Base-by-base conservation (phyloP, 2,797 vertebrate species). In the Pangasius djambal region DNA sequence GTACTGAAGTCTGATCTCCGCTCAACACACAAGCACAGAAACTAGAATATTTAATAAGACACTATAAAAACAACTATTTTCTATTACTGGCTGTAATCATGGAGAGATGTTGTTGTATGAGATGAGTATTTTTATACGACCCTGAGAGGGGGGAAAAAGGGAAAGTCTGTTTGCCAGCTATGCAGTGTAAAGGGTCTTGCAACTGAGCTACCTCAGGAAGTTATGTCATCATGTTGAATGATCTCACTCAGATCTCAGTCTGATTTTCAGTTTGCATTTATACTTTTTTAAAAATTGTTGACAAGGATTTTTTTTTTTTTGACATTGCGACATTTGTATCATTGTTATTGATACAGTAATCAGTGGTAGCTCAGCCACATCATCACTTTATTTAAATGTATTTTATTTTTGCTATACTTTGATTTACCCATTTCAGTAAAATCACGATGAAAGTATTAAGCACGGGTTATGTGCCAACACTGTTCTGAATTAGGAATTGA, bases 1-100 rank as follows among this genome's bases (percentile, higher is more conserved):
- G 98, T 88, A 99, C 98, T 0, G 98, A 99, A 94, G 98, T 99
- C 91, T 99, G 95, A 96, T 0, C 2, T 63, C 2, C 61, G 50
- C 72, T 6, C 48, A 40, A 34, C 63, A n/a, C 22, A 7, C 20
- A n/a, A 72, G 8, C n/a, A 52, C 18, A 59, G 44, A 59, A 77
- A 61, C 82, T 89, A 79, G 89, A 86, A 83, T 90, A 91, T 90
- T 93, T 92, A 87, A 89, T 90, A 88, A 86, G 75, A n/a, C 34
- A 84, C 55, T 69, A 81, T 82, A 88, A 86, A 91, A 82, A 92
- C 91, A 74, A 89, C 91, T 89, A 93, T 97, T 97, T 96, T 96
- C 94, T 96, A 95, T 95, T 92, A 89, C 57, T 83, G 93, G 95
- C 94, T 94, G 94, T 96, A 94, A 93, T 94, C 92, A 93, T 78